Percentiles rank a stretch among this genome's conserved stretches.
These are phyloP conservation scores for Sphaeridia pumilis DNA, from an alignment of 2,888 invertebrate genomes.

Conservation along the genomic window DNA sequence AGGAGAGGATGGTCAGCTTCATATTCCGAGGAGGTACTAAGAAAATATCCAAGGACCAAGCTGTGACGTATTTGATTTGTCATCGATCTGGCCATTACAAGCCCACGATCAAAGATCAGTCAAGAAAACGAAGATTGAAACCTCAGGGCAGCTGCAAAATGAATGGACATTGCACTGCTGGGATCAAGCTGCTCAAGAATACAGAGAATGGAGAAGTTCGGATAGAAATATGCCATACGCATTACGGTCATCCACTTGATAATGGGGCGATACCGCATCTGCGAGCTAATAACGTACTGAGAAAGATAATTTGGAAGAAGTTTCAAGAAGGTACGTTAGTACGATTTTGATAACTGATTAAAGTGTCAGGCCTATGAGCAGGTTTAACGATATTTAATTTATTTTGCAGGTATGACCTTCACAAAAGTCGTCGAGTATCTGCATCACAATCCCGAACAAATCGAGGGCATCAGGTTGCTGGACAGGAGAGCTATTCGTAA, in stretches of 20 bases:
- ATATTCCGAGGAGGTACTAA: slow-evolving; percentile 35
- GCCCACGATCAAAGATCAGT: slow-evolving; percentile 27
- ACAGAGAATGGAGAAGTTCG: slow-evolving; percentile 21
- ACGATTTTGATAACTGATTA: background rate
- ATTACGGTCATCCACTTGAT: slow-evolving; percentile 33
- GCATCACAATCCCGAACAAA: slow-evolving; percentile 32
- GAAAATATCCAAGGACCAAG: slow-evolving; percentile 30
- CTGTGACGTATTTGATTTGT: slow-evolving; percentile 34
- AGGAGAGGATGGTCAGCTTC: slow-evolving; percentile 33
- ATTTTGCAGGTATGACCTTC: slow-evolving; percentile 26
- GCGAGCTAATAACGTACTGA: slow-evolving; percentile 26
- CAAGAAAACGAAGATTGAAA: slow-evolving; percentile 33
- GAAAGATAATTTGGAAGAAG: slow-evolving; percentile 28
- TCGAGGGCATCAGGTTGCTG: slow-evolving; percentile 29
- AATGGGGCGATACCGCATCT: slow-evolving; percentile 32
- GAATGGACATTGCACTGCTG: slow-evolving; percentile 35
- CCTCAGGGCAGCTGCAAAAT: slow-evolving; percentile 36
- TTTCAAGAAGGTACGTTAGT: slow-evolving; percentile 31
- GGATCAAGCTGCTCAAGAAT: slow-evolving; percentile 30
- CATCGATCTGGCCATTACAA: slow-evolving; percentile 35
- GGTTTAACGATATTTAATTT: background rate
- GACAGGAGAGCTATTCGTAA: slow-evolving; percentile 33
- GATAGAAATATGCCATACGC: slow-evolving; percentile 34
- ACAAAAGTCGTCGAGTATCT: slow-evolving; percentile 30
- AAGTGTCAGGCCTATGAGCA: background rate